Conservation (phyloP, 35 echinoderm and acorn worm species). For the Amphiura filiformis region DNA sequence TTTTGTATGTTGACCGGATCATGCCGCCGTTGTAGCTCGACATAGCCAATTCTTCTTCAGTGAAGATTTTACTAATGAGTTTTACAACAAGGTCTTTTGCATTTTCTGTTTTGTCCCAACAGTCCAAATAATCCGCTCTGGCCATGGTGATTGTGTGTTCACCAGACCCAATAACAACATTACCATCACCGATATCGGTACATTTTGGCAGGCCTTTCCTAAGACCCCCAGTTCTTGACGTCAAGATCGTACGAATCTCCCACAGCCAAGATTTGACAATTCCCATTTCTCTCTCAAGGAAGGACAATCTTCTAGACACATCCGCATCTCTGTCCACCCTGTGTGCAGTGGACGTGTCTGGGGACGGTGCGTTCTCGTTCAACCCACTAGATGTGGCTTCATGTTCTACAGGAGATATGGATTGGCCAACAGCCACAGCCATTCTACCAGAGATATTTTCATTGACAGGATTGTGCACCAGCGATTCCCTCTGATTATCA, state of each 20-base stretch:
- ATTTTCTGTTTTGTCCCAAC: slow-evolving; percentile 8
- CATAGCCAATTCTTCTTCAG: neutral
- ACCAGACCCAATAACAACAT: neutral
- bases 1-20: neutral
- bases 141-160: neutral
- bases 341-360: neutral
- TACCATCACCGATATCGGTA: neutral
- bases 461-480: neutral
- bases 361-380: neutral
- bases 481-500: no score
- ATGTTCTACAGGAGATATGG: neutral
- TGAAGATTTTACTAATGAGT: neutral
- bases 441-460: neutral
- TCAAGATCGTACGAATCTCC: neutral
- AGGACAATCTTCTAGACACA: neutral
- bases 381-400: neutral
- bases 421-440: neutral
- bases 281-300: neutral
- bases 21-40: neutral
- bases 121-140: neutral
- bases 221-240: neutral
- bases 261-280: neutral
- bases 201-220: neutral
- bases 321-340: neutral
- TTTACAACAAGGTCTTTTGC: slow-evolving; percentile 1